Percentiles rank a stretch among this genome's conserved stretches.
These are phyloP conservation scores for Cremastinae sp. DNA, from an alignment of 2,888 invertebrate species.

Conservation along the genomic window DNA sequence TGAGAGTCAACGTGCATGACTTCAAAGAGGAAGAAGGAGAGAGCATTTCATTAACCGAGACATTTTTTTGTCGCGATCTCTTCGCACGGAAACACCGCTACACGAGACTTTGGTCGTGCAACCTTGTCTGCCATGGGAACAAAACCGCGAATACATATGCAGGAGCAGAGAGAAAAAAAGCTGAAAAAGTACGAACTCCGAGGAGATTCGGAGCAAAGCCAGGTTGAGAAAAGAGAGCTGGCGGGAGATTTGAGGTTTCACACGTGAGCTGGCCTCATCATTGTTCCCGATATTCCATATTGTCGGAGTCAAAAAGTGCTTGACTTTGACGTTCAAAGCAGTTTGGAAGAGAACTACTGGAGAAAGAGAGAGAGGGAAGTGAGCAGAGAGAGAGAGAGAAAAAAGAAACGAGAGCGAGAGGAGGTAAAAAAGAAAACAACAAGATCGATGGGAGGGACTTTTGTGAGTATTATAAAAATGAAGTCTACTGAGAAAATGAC, in stretches of 20 bases:
- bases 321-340: slow-evolving; percentile 8
- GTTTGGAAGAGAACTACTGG: not conserved
- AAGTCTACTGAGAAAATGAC: slow-evolving; percentile 60
- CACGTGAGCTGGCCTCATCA: slow-evolving; percentile 26
- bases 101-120: slow-evolving; percentile 14
- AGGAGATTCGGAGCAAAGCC: slow-evolving; percentile 29
- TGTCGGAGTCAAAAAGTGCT: slow-evolving; percentile 6
- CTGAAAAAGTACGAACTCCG: slow-evolving; percentile 46
- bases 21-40: not conserved
- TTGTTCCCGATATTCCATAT: slow-evolving; percentile 23
- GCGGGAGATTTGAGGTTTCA: slow-evolving; percentile 16
- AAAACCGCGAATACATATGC: not conserved
- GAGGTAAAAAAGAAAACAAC: too few relatives aligned
- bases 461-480: slow-evolving; percentile 44
- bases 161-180: not conserved
- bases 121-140: not conserved
- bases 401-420: too few relatives aligned
- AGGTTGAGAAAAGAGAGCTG: not conserved
- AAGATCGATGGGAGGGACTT: slow-evolving; percentile 1
- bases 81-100: slow-evolving; percentile 47
- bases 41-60: slow-evolving; percentile 9
- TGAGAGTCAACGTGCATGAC: not conserved
- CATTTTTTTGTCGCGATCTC: slow-evolving; percentile 47
- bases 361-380: too few relatives aligned
- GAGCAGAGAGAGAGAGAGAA: too few relatives aligned